Conservation (phyloP, 2,113 vertebrate species). For the Xenopus tropicalis region DNA sequence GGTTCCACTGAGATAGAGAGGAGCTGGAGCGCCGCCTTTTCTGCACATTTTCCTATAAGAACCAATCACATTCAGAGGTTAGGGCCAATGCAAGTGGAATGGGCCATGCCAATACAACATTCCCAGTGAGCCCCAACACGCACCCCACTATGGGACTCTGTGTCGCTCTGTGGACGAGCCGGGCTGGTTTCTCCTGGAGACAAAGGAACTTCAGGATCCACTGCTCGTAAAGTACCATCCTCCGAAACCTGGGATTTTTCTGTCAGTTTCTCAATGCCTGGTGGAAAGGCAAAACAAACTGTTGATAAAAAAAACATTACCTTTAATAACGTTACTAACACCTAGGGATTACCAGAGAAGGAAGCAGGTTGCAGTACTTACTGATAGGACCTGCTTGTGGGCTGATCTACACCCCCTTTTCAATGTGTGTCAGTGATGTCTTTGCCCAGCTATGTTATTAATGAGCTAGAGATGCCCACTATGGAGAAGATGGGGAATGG, state of each 20-base stretch:
- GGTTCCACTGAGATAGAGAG: conserved; percentile 75
- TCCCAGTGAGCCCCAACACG: conserved; percentile 16
- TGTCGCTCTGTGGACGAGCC: conserved; percentile 59
- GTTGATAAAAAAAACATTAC: no score
- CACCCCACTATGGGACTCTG: conserved; percentile 65
- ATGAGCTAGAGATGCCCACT: no score
- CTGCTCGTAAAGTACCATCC: conserved; percentile 86
- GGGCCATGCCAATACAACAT: no score
- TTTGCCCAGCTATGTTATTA: no score
- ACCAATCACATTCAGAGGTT: conserved; percentile 2
- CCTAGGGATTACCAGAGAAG: background rate
- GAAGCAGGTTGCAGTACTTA: background rate
- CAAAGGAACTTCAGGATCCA: conserved; percentile 69
- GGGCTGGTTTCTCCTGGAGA: conserved; percentile 58
- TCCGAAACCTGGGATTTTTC: conserved; percentile 97
- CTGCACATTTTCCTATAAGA: conserved; percentile 76
- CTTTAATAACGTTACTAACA: background rate
- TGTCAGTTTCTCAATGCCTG: conserved; percentile 93
- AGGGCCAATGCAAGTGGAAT: no score
- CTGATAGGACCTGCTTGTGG: no score
- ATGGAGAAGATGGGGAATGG: no score
- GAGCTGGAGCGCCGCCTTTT: conserved; percentile 80
- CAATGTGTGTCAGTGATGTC: no score
- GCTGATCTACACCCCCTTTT: no score
- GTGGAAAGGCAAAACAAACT: background rate